Evolutionary conservation across 37 sponge, comb jelly and placozoan species (phyloP).

Genomic region (Theonella swinhoei): DNA sequence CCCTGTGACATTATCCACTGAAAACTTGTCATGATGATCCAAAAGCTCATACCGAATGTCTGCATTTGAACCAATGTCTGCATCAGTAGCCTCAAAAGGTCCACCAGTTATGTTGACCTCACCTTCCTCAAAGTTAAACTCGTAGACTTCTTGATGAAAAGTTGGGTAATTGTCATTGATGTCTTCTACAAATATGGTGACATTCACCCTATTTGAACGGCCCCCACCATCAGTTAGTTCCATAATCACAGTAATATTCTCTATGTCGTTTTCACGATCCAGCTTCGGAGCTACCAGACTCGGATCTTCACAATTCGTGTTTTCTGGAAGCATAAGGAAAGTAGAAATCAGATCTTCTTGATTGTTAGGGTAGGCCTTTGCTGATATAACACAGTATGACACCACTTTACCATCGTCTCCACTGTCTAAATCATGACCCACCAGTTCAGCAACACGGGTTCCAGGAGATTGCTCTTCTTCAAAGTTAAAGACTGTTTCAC

Average conservation of each 20-base stretch:
- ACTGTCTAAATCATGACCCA: conserved; percentile 9
- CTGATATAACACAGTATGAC: not conserved
- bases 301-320: not conserved
- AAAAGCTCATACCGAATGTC: not conserved
- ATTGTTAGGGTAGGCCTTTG: not conserved
- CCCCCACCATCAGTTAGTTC: conserved; percentile 24
- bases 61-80: not conserved
- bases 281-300: not conserved
- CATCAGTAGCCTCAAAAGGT: conserved; percentile 3
- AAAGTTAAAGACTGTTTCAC: not conserved
- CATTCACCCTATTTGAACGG: not conserved
- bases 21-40: not conserved
- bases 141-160: not conserved
- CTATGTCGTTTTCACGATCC: conserved; percentile 20
- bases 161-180: conserved; percentile 36
- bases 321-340: too few species aligned
- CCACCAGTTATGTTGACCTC: not conserved
- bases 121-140: not conserved
- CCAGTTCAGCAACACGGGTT: not conserved
- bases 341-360: too few species aligned
- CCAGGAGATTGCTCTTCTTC: not conserved
- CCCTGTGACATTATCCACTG: not conserved
- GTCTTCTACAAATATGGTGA: conserved; percentile 15
- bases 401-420: conserved; percentile 20
- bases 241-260: conserved; percentile 4